Evolutionary conservation across 2,888 invertebrate genomes (phyloP), one percentile per base, ranked within the genome.

Genomic region (Polia nebulosa): DNA sequence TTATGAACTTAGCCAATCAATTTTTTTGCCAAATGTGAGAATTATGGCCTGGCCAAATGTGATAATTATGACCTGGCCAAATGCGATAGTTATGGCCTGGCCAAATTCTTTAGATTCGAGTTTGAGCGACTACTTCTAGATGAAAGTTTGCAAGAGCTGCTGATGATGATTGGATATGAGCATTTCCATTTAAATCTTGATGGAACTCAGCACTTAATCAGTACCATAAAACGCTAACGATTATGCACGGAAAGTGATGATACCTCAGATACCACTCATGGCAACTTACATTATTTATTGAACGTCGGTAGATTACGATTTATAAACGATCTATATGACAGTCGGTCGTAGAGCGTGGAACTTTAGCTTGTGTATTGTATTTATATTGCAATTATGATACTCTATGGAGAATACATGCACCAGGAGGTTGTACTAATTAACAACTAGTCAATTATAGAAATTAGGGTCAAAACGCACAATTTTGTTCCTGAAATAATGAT

Each of bases 161-260:
- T 29, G 22, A 34, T 45, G 20, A 63, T 73, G 9, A 45, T 67
- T 44, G 34, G 17, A 15, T 56, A 45, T 7, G 39, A 32, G 13
- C 17, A 17, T 25, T 25, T 63, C 5, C 6, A 65, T 75, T 41
- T 32, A 27, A 49, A 49, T 68, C 8, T 75, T 11, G 22, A 49
- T 41, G 5, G 17, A 41, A 41, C n/a, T 22, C 20, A 11, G 5
- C 3, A n/a, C 39, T 41, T 41, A 41, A 39, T n/a, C 39, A 5
- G 8, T 41, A n/a, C 15, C 32, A 27, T 44, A 39, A 44, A 34
- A 8, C 9, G 15, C 3, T 27, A 60, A 66, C 15, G 72, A 44
- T 8, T 39, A 6, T 13, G 6, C 20, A 9, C 17, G 39, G n/a
- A 55, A 34, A 70, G 22, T 59, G 17, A 58, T 22, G 2, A 25